A percentile compares a stretch with the other conserved stretches of the same genome.
phyloP scores from a whole-genome alignment of 2,888 invertebrate genomes.

The Lumbricus terrestris region DNA sequence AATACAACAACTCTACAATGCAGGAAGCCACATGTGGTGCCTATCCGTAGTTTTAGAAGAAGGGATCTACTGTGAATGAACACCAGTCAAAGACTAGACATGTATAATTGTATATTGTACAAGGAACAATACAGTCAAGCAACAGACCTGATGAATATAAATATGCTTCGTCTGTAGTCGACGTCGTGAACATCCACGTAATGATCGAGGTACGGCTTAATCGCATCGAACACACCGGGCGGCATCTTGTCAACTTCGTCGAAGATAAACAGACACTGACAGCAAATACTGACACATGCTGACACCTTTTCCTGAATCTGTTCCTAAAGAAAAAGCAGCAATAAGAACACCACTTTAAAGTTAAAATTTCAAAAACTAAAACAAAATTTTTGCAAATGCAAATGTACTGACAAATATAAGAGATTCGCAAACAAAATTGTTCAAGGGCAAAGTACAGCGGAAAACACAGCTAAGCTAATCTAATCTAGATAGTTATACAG shows the following conservation, averaged over 20 bases:
- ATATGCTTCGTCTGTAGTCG: slow-evolving; percentile 76
- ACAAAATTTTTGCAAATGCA: not conserved
- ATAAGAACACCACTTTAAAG: not conserved
- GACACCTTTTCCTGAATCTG: not conserved
- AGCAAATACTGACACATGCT: not conserved
- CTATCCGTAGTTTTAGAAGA: too few species aligned
- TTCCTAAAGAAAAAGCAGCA: not conserved
- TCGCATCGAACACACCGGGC: slow-evolving; percentile 73
- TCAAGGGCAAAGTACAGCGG: too few species aligned
- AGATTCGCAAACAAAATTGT: not conserved
- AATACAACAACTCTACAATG: too few species aligned
- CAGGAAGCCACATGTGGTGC: too few species aligned
- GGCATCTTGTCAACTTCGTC: slow-evolving; percentile 96
- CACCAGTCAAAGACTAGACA: too few species aligned
- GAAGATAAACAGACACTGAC: slow-evolving; percentile 76
- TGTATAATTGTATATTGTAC: too few species aligned
- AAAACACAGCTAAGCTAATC: too few species aligned
- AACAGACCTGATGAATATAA: slow-evolving; percentile 75
- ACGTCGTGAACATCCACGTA: slow-evolving; percentile 70
- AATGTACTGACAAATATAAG: not conserved
- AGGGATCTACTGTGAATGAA: too few species aligned
- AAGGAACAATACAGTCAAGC: not conserved
- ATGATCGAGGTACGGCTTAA: slow-evolving; percentile 86
- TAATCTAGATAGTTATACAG: too few species aligned
- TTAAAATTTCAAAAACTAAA: not conserved